Evolutionary conservation across 2,797 vertebrate species (phyloP), one percentile per base, ranked within the genome.

Genomic region (Esox lucius): DNA sequence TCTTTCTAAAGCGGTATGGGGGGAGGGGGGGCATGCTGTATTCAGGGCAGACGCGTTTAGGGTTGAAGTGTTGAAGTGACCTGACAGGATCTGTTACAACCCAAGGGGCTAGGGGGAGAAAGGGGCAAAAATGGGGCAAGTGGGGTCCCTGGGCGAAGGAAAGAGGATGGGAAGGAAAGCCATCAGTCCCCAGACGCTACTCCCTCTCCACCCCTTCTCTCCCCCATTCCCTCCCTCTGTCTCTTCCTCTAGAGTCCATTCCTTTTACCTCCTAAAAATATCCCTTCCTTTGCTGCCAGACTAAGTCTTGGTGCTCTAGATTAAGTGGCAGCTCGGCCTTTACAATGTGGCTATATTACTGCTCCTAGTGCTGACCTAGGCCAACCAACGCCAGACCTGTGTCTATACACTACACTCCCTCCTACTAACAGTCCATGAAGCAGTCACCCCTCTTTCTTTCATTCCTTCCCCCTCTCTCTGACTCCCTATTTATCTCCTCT

Each of bases 11-110:
- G 82, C 77, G 81, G 91, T 91, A 90, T 87, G 86, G 81, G 76
- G 84, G 83, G 88, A 87, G 79, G 88, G 84, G 53, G 84, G 74
- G 83, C 61, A 81, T 76, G 78, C 77, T 80, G 85, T 86, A 89
- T 84, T 75, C 79, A 87, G 86, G 84, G 81, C 90, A 93, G 91
- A 87, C 88, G 85, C 90, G 87, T 91, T 92, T 88, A 88, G 88
- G 90, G 93, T 87, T 91, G 87, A 87, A 92, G 87, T 88, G 93
- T 87, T 91, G 87, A 87, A 93, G 87, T 88, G 88, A 93, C 87
- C 87, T 72, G 83, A 83, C 78, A 79, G 88, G 91, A 92, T 92
- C 89, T 68, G 85, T 91, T 90, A 89, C 90, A 88, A 39, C 24
- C 24, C 39, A 70, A 33, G 33, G 17, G 35, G 66, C 31, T 19